A percentile compares a stretch with the other conserved stretches of the same genome.
Conservation (phyloP, 2,113 vertebrate genomes). For the Regulus satrapa region DNA sequence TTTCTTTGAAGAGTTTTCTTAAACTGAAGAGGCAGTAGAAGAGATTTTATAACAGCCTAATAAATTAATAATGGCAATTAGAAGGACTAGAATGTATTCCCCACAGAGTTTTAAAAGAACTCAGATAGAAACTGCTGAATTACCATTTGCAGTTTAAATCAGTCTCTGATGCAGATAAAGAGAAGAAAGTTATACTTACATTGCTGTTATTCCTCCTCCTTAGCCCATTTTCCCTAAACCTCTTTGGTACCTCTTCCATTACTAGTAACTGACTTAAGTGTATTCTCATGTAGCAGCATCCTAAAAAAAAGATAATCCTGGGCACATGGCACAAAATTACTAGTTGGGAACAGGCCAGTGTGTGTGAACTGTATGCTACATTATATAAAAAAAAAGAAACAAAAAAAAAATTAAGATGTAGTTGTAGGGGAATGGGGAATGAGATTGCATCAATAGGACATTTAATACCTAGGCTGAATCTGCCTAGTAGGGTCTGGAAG, state of each 20-base stretch:
- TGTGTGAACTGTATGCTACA: neutral
- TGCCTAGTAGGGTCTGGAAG: neutral
- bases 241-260: neutral
- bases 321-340: neutral
- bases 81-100: neutral
- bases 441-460: neutral
- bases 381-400: neutral
- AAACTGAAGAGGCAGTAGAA: neutral
- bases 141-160: neutral
- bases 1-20: neutral
- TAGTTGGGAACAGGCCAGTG: neutral
- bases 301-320: neutral
- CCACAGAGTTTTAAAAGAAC: neutral
- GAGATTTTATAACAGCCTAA: neutral
- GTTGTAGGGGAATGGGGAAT: neutral
- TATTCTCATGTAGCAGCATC: neutral
- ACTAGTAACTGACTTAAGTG: neutral
- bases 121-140: neutral
- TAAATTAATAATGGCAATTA: constrained; percentile 20
- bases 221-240: neutral
- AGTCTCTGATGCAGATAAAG: neutral
- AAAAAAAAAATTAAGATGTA: neutral
- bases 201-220: neutral
- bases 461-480: neutral
- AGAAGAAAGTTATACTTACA: neutral